Evolutionary conservation across 2,888 invertebrate genomes (phyloP), one percentile per base, ranked within the genome.

Genomic region (Parasteatoda lunata): DNA sequence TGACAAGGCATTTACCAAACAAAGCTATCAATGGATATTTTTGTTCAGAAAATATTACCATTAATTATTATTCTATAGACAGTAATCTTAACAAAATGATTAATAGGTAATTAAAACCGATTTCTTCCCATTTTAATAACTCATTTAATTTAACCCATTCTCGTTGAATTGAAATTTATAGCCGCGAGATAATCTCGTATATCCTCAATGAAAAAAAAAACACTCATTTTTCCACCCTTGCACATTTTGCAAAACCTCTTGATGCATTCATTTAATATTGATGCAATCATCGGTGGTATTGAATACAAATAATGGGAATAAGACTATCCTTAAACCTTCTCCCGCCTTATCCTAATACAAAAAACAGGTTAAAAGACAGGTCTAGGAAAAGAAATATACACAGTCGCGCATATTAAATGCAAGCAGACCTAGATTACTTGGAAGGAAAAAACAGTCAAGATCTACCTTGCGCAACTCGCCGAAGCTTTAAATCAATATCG

Each of bases 401-500:
- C n/a, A 59, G 3, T 9, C n/a, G n/a, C 59, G 59, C 59, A 59
- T 59, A 59, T 59, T 59, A 59, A 59, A 59, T 59, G 59, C 30
- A 30, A 30, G 30, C 5, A 59, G 59, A 59, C 59, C 59, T n/a
- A 59, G 59, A 13, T 59, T 59, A 59, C n/a, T 59, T 59, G 59
- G 30, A 59, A 59, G 9, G 59, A 59, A n/a, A n/a, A n/a, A 9
- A 59, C 59, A 54, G 8, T 13, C 13, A 59, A n/a, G 59, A 59
- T 59, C 13, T 9, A 59, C 30, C 11, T 59, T 59, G 59, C 59
- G 59, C 77, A 70, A 76, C 48, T 48, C 48, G 11, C 65, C 15
- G 11, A n/a, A 30, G 79, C 79, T 65, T 80, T 83, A 77, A 83
- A 83, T 83, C 83, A 83, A 83, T 82, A 76, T 83, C 77, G 15